Base-by-base conservation (phyloP, 1,140 invertebrate genomes). In the Ceratosolen fusciceps region DNA sequence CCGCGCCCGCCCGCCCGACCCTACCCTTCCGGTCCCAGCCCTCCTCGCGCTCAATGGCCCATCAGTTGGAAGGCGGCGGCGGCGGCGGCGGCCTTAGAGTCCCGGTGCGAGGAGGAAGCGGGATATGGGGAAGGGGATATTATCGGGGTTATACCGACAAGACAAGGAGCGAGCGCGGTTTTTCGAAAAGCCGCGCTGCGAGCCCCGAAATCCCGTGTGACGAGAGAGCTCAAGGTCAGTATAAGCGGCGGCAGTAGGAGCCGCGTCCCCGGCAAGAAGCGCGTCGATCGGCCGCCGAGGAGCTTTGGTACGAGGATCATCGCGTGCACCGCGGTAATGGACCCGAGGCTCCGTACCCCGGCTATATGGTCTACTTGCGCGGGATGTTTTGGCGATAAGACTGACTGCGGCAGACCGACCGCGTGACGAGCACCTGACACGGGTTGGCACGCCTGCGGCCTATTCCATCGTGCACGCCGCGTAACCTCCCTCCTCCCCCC, bases 391-490 rank as follows among this genome's bases (percentile, higher is more conserved):
- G 75, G 37, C 83, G 82, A 85, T 78, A 72, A 85, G 84, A 86
- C 86, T 87, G 84, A 85, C 81, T 86, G 82, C 80, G 81, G 83
- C 81, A 85, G 83, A 68, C 29, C 82, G 83, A 84, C 86, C 87
- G 87, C 86, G 83, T 88, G 87, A 84, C 78, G 74, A 84, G 82
- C 79, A 86, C 87, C 87, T 88, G 85, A 86, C 83, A 87, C 86
- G 68, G 82, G 83, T 82, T 88, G 87, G 86, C 82, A 88, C 85
- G 82, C 80, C 83, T 82, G 81, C 4, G 29, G 29, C 29, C 19
- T 82, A 85, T 54, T 47, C 43, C 43, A 47, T 9, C 16, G 43
- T 47, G 7, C 43, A 47, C 8, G 43, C 43, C 43, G 43, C 43
- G 43, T 47, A 47, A 52, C 21, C 49, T 21, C 12, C 4, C 10